phyloP scores from a whole-genome alignment of 2,797 vertebrate genomes.

The Tadarida brasiliensis region DNA sequence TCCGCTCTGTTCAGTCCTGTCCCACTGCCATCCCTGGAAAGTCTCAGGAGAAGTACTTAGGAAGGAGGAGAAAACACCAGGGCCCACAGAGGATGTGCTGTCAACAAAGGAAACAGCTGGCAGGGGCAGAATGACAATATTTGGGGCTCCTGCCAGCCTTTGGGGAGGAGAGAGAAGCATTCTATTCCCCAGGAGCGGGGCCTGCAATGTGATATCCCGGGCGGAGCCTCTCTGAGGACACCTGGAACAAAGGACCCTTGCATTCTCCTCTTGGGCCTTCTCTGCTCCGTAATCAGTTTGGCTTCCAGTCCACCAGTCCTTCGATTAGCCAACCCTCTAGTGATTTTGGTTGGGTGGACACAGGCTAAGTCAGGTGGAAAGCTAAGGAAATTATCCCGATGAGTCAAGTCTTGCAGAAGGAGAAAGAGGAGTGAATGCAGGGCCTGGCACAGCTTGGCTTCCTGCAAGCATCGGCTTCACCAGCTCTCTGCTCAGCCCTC shows the following conservation, averaged over 20 bases:
- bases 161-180: neutral
- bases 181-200: slow-evolving; percentile 15
- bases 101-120: slow-evolving; percentile 68
- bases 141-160: slow-evolving; percentile 40
- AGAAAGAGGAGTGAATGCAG: neutral
- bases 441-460: neutral
- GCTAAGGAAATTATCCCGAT: slow-evolving; percentile 56
- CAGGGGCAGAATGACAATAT: slow-evolving; percentile 43
- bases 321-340: slow-evolving; percentile 39
- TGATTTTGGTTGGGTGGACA: neutral
- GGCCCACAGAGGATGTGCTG: slow-evolving; percentile 34
- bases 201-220: slow-evolving; percentile 33
- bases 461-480: neutral
- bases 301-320: slow-evolving; percentile 29
- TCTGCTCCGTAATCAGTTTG: slow-evolving; percentile 18
- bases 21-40: neutral
- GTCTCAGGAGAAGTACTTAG: slow-evolving; percentile 61
- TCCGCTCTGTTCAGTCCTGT: neutral
- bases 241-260: slow-evolving; percentile 60
- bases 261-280: slow-evolving; percentile 25
- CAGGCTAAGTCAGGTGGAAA: slow-evolving; percentile 69
- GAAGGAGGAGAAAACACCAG: slow-evolving; percentile 4
- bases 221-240: slow-evolving; percentile 25
- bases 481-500: neutral
- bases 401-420: slow-evolving; percentile 40